These are phyloP conservation scores for Hydrolagus affinis DNA, from an alignment of 2,113 vertebrate genomes.

Conservation along the genomic window DNA sequence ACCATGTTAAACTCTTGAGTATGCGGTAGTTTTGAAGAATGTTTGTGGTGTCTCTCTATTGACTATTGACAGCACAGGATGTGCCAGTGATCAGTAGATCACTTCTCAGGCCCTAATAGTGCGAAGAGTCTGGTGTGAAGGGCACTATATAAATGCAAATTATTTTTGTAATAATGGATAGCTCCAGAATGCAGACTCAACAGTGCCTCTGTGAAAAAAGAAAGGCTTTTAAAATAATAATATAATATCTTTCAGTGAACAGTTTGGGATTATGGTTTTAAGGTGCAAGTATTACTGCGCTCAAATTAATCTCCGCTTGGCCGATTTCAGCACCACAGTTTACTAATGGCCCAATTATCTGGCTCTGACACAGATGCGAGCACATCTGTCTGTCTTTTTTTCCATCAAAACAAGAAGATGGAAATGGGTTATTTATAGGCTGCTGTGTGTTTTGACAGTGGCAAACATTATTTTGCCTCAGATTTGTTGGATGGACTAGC, in stretches of 20 bases:
- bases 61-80: background rate
- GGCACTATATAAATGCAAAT: background rate
- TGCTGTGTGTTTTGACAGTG: conserved; percentile 8
- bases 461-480: background rate
- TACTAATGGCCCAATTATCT: background rate
- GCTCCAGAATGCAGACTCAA: background rate
- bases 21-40: background rate
- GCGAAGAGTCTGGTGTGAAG: background rate
- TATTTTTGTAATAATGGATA: background rate
- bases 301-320: background rate
- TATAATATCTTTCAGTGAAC: background rate
- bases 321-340: background rate
- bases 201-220: background rate
- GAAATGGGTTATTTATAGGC: conserved; percentile 24
- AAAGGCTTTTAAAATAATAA: background rate
- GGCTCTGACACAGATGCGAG: background rate
- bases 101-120: no score
- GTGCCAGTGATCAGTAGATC: background rate
- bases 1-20: background rate
- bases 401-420: conserved; percentile 29
- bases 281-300: background rate
- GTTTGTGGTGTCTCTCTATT: background rate
- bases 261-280: background rate
- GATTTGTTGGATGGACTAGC: background rate
- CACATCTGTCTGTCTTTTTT: conserved; percentile 13